Percentiles rank a stretch among this genome's conserved stretches.
Conservation (phyloP, 2,888 invertebrate genomes). For the Gandaritis pyraliata region DNA sequence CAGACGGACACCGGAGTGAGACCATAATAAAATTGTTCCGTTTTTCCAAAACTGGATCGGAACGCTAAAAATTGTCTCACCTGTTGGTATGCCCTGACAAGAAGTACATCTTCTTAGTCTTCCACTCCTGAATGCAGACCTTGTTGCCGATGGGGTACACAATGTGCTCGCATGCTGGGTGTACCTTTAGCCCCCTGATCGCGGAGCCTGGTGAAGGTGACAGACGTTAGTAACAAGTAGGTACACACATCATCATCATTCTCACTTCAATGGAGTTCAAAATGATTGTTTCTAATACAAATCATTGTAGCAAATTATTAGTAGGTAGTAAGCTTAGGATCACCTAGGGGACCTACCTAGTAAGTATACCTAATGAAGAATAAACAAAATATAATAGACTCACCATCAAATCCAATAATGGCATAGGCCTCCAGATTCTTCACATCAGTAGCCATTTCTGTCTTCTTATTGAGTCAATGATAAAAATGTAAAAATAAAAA, state of each 20-base stretch:
- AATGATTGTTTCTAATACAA: no score
- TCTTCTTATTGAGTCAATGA: conserved; percentile 31
- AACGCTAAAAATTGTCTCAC: conserved; percentile 5
- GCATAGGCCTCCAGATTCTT: conserved; percentile 87
- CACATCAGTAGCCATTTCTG: conserved; percentile 71
- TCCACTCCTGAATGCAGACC: conserved; percentile 88
- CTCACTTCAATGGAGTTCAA: no score
- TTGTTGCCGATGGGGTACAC: conserved; percentile 92
- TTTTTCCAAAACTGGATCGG: no score
- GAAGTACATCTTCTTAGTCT: conserved; percentile 89
- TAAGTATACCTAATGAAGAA: no score
- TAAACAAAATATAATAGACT: conserved; percentile 10
- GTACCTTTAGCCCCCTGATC: conserved; percentile 86
- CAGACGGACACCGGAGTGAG: no score
- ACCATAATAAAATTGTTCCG: no score
- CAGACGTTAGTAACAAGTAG: neutral
- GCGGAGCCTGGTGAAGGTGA: conserved; percentile 64
- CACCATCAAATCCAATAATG: conserved; percentile 92
- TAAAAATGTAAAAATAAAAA: conserved; percentile 39
- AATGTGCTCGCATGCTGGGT: conserved; percentile 88
- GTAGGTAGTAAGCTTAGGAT: no score
- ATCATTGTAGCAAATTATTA: no score
- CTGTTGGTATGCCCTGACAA: conserved; percentile 90
- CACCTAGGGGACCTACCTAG: no score
- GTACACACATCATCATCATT: neutral